phyloP scores from a whole-genome alignment of 2,113 vertebrate species.

The Struthidea cinerea region DNA sequence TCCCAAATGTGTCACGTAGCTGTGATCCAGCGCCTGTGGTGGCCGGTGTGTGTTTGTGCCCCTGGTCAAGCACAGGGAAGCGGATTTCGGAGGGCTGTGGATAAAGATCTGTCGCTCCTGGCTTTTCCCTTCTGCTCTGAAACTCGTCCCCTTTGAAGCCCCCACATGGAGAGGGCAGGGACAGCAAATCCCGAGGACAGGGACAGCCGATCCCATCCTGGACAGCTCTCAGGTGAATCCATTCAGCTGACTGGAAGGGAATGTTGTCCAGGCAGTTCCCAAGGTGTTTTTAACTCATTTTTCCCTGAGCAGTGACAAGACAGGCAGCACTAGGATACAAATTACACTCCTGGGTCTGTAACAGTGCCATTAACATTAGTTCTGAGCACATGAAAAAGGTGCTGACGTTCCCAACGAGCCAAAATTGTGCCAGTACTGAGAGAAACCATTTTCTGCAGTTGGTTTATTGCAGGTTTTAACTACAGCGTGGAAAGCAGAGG shows the following conservation, averaged over 20 bases:
- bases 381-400: neutral
- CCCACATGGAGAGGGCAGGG: neutral
- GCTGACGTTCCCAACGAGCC: neutral
- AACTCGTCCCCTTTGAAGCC: neutral
- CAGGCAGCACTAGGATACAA: neutral
- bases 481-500: neutral
- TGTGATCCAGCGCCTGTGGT: neutral
- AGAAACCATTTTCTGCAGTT: neutral
- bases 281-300: neutral
- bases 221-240: neutral
- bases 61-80: neutral
- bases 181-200: neutral
- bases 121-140: neutral
- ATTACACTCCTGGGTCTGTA: neutral
- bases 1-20: accelerated
- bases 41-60: neutral
- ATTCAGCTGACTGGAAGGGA: neutral
- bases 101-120: neutral
- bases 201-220: neutral
- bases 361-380: neutral
- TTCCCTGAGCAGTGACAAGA: neutral
- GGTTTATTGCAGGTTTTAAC: neutral
- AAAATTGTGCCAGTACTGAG: neutral
- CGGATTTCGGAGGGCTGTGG: neutral
- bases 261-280: neutral